Evolutionary conservation across 2,888 invertebrate genomes (phyloP).

Genomic region (Carpatolechia fugitivella): DNA sequence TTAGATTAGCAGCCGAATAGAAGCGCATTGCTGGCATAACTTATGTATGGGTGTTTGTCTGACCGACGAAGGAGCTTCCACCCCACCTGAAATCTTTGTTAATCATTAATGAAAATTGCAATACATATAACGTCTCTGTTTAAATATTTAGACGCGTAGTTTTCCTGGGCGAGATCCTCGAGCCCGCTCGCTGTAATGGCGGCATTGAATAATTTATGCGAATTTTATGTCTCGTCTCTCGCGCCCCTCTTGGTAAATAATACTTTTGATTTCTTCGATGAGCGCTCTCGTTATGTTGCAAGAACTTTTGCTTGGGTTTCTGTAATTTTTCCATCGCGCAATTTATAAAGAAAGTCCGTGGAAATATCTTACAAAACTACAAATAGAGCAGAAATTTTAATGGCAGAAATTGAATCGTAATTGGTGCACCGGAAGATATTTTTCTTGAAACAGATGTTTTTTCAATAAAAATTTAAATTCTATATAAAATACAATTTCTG

Average conservation of each 20-base stretch:
- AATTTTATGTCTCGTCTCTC: conserved; percentile 68
- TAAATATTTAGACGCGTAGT: conserved; percentile 72
- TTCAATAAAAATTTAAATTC: no score
- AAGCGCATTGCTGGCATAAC: conserved; percentile 49
- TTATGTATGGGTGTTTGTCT: conserved; percentile 57
- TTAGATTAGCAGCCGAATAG: conserved; percentile 56
- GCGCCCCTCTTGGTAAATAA: conserved; percentile 56
- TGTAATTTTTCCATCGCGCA: not conserved
- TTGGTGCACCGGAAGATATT: not conserved
- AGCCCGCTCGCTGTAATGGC: conserved; percentile 59
- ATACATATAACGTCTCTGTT: conserved; percentile 73
- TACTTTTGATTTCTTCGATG: conserved; percentile 56
- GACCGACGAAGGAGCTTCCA: conserved; percentile 40
- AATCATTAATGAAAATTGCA: conserved; percentile 77
- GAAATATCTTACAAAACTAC: not conserved
- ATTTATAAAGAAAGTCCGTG: not conserved
- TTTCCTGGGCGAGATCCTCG: conserved; percentile 52
- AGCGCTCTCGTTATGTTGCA: conserved; percentile 22
- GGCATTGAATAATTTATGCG: conserved; percentile 68
- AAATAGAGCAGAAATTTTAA: not conserved
- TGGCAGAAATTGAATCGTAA: not conserved
- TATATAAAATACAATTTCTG: no score
- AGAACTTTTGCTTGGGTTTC: conserved; percentile 14
- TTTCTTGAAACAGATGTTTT: no score
- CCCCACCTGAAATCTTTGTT: conserved; percentile 59